A percentile compares a stretch with the other conserved stretches of the same genome.
These are phyloP conservation scores for Omphaloscelis lunosa DNA, from an alignment of 2,888 invertebrate genomes.

Conservation along the genomic window DNA sequence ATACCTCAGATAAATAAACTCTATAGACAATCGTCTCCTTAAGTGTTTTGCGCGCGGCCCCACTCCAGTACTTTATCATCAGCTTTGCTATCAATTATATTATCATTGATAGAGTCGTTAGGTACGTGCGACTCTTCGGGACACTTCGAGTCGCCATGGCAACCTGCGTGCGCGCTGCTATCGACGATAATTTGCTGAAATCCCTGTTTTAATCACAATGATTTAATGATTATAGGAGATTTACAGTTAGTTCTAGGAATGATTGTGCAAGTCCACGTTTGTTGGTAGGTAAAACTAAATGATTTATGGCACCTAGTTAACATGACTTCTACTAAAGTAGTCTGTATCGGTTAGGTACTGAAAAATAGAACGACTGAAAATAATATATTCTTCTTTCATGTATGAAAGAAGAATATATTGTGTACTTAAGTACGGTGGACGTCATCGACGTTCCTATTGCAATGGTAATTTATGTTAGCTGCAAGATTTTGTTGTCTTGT, in stretches of 20 bases:
- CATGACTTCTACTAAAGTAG: background rate
- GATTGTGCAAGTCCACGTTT: background rate
- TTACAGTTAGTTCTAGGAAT: slow-evolving; percentile 7
- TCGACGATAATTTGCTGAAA: slow-evolving; percentile 53
- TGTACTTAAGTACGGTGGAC: background rate
- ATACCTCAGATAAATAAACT: slow-evolving; percentile 3
- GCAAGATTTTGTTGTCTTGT: background rate
- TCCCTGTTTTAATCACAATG: slow-evolving; percentile 35
- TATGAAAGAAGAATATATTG: no score
- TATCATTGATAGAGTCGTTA: slow-evolving; percentile 67
- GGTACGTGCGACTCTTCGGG: slow-evolving; percentile 15
- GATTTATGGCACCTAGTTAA: background rate
- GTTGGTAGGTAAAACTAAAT: background rate
- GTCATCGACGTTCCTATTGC: background rate
- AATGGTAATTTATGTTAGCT: background rate
- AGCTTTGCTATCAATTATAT: slow-evolving; percentile 80
- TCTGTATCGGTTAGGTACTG: background rate
- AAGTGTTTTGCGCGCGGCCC: slow-evolving; percentile 79
- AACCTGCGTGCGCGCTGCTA: slow-evolving; percentile 61
- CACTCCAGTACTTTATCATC: slow-evolving; percentile 71
- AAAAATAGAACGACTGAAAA: background rate
- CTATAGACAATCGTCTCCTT: slow-evolving; percentile 65
- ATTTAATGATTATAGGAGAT: slow-evolving; percentile 10
- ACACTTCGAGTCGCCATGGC: slow-evolving; percentile 37
- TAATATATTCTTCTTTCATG: background rate